Base-by-base conservation (phyloP, 2,113 vertebrate species). In the Falco punctatus region DNA sequence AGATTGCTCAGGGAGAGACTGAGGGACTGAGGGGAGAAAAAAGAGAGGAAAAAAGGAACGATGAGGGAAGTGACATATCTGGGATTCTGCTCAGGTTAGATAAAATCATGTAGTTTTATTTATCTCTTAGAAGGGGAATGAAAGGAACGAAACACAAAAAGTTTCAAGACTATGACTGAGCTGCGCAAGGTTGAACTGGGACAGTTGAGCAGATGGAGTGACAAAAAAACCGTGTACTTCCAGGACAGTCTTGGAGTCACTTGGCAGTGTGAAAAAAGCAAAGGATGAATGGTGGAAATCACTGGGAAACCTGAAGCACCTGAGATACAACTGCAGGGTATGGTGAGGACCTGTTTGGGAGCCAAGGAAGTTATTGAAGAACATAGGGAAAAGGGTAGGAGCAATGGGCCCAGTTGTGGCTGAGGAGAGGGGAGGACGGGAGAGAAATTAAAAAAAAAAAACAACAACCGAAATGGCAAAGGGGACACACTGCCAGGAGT, bases 191-290 rank as follows among this genome's bases (percentile, higher is more conserved):
- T 57, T 92, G 85, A 94, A 88, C 48, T 74, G 82, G 82, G 69
- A 92, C 92, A 81, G 86, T 57, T 65, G 83, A 95, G 88, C 82
- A 96, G 94, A 96, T 96, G 90, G 91, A 85, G 69, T 81, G 88
- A 92, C 77, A 95, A 96, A 94, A 96, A 82, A 62, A 0, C 28
- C 81, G 52, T 15, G 38, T 83, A 92, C 90, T 88, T 92, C 75
- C 92, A 95, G 75, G 67, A 55, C 81, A 79, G 72, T 83, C 71
- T 27, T 44, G 23, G n/a, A 77, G 33, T 70, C 69, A 54, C 91
- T 81, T 58, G 58, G 81, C 72, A 92, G 71, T 2, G 3, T 42
- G 64, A 81, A 91, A 87, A 89, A 96, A 87, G 38, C 26, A 70
- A 73, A 75, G 58, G 54, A 89, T 84, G 70, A 92, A 69, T 48